Evolutionary conservation across 2,888 invertebrate genomes (phyloP).

Genomic region (Crematogaster levior): DNA sequence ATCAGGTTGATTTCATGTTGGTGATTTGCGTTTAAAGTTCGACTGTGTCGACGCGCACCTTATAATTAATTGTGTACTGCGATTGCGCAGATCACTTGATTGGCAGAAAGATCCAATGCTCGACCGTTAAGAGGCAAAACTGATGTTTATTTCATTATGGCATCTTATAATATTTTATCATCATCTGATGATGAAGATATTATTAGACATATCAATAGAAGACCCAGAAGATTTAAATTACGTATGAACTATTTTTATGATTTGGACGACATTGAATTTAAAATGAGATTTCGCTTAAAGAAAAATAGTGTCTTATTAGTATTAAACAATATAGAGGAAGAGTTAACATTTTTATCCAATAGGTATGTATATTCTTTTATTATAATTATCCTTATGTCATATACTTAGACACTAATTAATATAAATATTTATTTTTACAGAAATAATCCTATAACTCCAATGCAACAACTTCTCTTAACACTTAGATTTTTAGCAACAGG

Average conservation of each 20-base stretch:
- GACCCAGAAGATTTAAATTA: background rate
- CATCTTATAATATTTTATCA: slow-evolving; percentile 26
- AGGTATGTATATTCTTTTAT: background rate
- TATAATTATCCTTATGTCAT: background rate
- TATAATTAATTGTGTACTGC: too few species aligned
- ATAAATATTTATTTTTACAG: slow-evolving; percentile 23
- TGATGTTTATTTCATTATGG: too few species aligned
- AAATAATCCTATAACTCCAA: slow-evolving; percentile 24
- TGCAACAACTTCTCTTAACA: slow-evolving; percentile 13
- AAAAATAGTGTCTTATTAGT: slow-evolving; percentile 5
- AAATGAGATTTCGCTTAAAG: background rate
- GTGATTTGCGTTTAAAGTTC: too few species aligned
- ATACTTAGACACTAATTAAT: background rate
- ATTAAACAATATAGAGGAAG: background rate
- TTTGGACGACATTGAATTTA: slow-evolving; percentile 5
- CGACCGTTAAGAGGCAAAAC: too few species aligned
- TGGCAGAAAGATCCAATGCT: too few species aligned
- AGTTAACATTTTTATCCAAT: background rate
- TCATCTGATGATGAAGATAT: slow-evolving; percentile 18
- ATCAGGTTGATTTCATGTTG: too few species aligned
- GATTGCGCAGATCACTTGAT: too few species aligned
- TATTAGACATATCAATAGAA: background rate
- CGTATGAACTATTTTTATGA: slow-evolving; percentile 8
- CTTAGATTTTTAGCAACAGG: slow-evolving; percentile 18
- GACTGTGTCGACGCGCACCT: too few species aligned